Percentiles rank a stretch among this genome's conserved stretches.
Evolutionary conservation across 1,140 invertebrate species (phyloP).

Genomic region (Diploscapter pachys): DNA sequence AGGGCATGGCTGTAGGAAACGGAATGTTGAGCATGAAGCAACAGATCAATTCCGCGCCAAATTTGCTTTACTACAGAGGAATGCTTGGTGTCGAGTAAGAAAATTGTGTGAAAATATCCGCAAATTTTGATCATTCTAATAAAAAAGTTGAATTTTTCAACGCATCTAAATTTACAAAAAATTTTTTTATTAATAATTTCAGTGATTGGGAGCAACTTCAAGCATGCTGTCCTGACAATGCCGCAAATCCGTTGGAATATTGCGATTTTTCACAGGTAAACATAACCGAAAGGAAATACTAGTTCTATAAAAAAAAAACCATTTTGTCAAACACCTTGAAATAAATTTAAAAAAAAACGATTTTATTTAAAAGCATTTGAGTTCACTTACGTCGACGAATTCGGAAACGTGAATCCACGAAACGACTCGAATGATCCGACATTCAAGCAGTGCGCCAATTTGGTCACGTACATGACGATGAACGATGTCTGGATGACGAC

Average conservation of each 20-base stretch:
- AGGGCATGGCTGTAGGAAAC: constrained; percentile 35
- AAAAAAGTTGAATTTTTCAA: constrained; percentile 7
- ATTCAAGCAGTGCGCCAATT: constrained; percentile 10
- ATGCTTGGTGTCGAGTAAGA: constrained; percentile 58
- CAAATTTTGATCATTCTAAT: no score
- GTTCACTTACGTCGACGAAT: constrained; percentile 11
- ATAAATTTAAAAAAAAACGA: no score
- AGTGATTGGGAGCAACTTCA: background rate
- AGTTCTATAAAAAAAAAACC: no score
- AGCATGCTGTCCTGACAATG: constrained; percentile 23
- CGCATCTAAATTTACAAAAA: background rate
- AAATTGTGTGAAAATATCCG: no score
- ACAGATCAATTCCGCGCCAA: constrained; percentile 61
- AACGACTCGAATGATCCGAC: constrained; percentile 2
- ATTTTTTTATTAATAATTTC: background rate
- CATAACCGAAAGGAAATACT: background rate
- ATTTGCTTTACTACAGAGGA: constrained; percentile 65
- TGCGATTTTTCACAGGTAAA: constrained; percentile 30
- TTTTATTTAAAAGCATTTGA: no score
- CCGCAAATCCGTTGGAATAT: constrained; percentile 6
- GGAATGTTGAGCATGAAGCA: constrained; percentile 30
- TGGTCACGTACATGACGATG: constrained; percentile 19
- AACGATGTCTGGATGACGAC: constrained; percentile 18
- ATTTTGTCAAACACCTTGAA: no score
- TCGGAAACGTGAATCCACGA: constrained; percentile 14